Conservation (phyloP, 2,888 invertebrate species). For the Athetis lepigone region DNA sequence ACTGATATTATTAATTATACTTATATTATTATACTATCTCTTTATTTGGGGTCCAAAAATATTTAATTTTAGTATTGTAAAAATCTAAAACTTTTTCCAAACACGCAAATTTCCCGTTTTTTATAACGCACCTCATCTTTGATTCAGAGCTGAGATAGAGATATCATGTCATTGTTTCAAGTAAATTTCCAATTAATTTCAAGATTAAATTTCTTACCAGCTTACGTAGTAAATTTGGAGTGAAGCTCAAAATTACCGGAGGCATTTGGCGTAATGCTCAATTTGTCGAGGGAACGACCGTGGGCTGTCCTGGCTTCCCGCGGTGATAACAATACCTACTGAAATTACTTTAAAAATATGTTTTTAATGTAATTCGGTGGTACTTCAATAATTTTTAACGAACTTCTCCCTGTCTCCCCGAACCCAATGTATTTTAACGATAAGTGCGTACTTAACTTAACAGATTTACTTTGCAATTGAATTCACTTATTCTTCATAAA, state of each 20-base stretch:
- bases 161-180: slow-evolving; percentile 65
- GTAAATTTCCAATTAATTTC: slow-evolving; percentile 77
- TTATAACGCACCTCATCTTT: slow-evolving; percentile 15
- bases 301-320: slow-evolving; percentile 69
- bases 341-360: slow-evolving; percentile 73
- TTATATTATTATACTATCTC: no score
- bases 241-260: slow-evolving; percentile 82
- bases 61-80: background rate
- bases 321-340: slow-evolving; percentile 78
- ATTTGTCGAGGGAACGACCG: slow-evolving; percentile 79
- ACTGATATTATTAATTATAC: no score
- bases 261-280: slow-evolving; percentile 84
- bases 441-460: slow-evolving; percentile 16
- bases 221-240: slow-evolving; percentile 85
- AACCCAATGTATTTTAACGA: slow-evolving; percentile 40
- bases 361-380: slow-evolving; percentile 56
- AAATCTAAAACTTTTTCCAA: slow-evolving; percentile 22
- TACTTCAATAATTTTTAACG: slow-evolving; percentile 55
- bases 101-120: slow-evolving; percentile 9
- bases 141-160: slow-evolving; percentile 56
- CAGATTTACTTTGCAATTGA: slow-evolving; percentile 43
- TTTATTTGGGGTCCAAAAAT: no score
- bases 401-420: slow-evolving; percentile 40
- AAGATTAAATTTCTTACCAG: slow-evolving; percentile 84
- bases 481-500: slow-evolving; percentile 22